Evolutionary conservation across 1,140 invertebrate genomes (phyloP).

Genomic region (Aradophagus sp.): DNA sequence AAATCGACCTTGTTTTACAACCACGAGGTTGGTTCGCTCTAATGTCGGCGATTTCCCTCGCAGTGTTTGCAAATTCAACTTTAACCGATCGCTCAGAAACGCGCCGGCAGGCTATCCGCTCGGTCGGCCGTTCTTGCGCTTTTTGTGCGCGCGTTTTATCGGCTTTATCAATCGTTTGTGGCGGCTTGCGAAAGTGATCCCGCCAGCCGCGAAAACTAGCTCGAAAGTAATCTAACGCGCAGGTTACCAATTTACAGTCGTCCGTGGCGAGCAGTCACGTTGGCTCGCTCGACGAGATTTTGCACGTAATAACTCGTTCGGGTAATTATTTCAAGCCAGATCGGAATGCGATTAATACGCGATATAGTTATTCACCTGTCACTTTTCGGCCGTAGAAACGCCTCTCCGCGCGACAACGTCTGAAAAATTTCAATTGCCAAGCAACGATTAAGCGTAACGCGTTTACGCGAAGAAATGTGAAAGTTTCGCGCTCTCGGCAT

Average conservation of each 20-base stretch:
- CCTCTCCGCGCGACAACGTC: conserved; percentile 7
- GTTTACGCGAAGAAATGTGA: conserved; percentile 29
- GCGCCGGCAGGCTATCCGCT: conserved; percentile 37
- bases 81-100: too few species aligned
- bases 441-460: too few species aligned
- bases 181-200: conserved; percentile 44
- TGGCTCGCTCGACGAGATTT: conserved; percentile 51
- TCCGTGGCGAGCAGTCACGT: conserved; percentile 36
- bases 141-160: conserved; percentile 52
- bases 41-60: conserved; percentile 20
- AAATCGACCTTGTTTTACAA: too few species aligned
- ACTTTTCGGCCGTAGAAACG: conserved; percentile 16
- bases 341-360: conserved; percentile 43
- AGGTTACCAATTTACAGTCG: conserved; percentile 51
- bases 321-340: conserved; percentile 35
- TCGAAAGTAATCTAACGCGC: conserved; percentile 37
- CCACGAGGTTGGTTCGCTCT: conserved; percentile 8
- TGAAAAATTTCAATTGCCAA: too few species aligned
- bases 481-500: too few species aligned
- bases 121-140: conserved; percentile 40
- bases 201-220: conserved; percentile 10
- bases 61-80: conserved; percentile 18
- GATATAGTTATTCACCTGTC: conserved; percentile 42
- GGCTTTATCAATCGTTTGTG: conserved; percentile 52
- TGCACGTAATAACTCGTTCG: conserved; percentile 48